Base-by-base conservation (phyloP, 2,113 vertebrate genomes). In the Cervus canadensis region DNA sequence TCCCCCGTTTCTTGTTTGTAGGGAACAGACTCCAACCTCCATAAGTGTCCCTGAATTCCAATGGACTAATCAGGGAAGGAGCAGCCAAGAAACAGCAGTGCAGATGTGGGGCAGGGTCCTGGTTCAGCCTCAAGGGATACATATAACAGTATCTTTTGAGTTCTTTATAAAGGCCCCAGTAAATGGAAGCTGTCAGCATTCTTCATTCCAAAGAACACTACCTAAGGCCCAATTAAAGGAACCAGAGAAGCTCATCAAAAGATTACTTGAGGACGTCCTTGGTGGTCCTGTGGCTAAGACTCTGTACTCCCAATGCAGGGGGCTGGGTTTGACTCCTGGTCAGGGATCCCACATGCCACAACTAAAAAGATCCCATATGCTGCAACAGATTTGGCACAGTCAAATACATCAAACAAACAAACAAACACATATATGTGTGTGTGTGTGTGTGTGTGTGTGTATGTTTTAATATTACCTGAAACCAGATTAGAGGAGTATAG, bases 371-470 rank as follows among this genome's bases (percentile, higher is more conserved):
- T 26, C 7, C 2, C 40, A 15, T 15, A 25, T 45, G 43, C 26
- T 28, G 4, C 74, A 48, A 78, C 76, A 17, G 26, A 78, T 26
- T 45, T 0, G 26, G 25, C 26, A 48, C 76, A 74, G 36, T 19
- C 11, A 74, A 43, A 74, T 43, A 43, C n/a, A 43, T 40, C 2
- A 74, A 40, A 74, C 10, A 74, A 40, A 12, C 4, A 40, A 21
- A 23, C 5, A 71, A 1, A 40, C 0, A 36, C 12, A 19, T 64
- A 17, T 9, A 10, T n/a, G 0, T 9, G 2, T 64, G 8, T 64
- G 1, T 64, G 14, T 60, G 13, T 60, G 28, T 36, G 36, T 30
- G 28, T 33, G 19, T 56, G 28, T 30, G 28, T 33, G 19, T 56
- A 7, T 56, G 2, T 54, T n/a, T 67, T 11, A 40, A 43, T 13